These are phyloP conservation scores for Anticlea derivata DNA, from an alignment of 2,888 invertebrate genomes.

Conservation along the genomic window DNA sequence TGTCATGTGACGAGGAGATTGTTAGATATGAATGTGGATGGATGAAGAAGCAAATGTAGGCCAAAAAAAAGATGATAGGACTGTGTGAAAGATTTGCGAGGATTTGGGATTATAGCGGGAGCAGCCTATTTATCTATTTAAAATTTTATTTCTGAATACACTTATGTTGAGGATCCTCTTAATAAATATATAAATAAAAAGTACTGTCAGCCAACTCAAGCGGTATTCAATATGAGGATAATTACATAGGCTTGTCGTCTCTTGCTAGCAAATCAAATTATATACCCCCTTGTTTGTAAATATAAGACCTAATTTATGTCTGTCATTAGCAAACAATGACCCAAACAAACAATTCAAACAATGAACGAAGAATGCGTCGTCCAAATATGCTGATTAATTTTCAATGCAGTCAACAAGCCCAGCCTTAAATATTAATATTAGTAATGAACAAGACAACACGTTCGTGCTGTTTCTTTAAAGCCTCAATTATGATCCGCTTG, in stretches of 20 bases:
- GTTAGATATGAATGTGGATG: too few relatives aligned
- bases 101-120: too few relatives aligned
- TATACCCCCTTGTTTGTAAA: slow-evolving; percentile 23
- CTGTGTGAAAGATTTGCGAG: too few relatives aligned
- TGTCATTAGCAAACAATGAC: slow-evolving; percentile 28
- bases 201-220: too few relatives aligned
- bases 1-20: too few relatives aligned
- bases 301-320: slow-evolving; percentile 19
- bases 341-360: slow-evolving; percentile 21
- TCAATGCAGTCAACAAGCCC: slow-evolving; percentile 21
- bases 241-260: neutral
- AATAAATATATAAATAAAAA: too few relatives aligned
- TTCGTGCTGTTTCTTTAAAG: slow-evolving; percentile 4
- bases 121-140: too few relatives aligned
- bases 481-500: too few relatives aligned
- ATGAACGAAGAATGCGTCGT: slow-evolving; percentile 27
- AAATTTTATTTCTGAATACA: too few relatives aligned
- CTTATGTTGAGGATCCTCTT: too few relatives aligned
- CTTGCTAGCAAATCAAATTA: slow-evolving; percentile 13
- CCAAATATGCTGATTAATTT: slow-evolving; percentile 35
- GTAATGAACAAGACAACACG: slow-evolving; percentile 27
- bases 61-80: too few relatives aligned
- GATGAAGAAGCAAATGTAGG: too few relatives aligned
- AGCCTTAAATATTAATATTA: slow-evolving; percentile 24
- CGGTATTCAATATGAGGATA: neutral